Evolutionary conservation across 2,888 invertebrate species (phyloP).

Genomic region (Coleophora deauratella): DNA sequence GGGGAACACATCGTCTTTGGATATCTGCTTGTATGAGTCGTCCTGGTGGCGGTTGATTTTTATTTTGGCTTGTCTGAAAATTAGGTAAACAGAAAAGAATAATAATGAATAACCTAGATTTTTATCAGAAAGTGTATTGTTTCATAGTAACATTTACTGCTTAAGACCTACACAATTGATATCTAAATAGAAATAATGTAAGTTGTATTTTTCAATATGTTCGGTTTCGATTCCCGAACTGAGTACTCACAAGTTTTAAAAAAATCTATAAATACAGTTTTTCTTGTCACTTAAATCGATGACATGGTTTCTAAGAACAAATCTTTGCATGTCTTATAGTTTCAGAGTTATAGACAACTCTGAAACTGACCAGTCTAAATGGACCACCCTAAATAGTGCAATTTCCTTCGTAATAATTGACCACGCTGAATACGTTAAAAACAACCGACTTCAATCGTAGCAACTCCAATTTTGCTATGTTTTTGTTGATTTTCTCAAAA

Average conservation of each 20-base stretch:
- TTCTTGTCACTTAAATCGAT: background rate
- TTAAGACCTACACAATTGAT: too few species aligned
- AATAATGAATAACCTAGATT: background rate
- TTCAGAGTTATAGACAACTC: too few species aligned
- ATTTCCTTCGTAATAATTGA: too few species aligned
- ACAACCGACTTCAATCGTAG: too few species aligned
- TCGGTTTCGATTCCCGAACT: too few species aligned
- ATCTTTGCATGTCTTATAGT: too few species aligned
- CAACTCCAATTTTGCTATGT: too few species aligned
- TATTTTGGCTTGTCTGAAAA: slow-evolving; percentile 39
- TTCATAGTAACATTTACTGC: background rate
- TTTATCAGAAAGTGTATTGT: background rate
- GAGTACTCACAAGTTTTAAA: too few species aligned
- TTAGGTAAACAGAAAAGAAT: slow-evolving; percentile 5
- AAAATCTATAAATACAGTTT: background rate
- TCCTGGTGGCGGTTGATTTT: slow-evolving; percentile 71
- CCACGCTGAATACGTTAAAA: too few species aligned
- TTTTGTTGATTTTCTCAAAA: too few species aligned
- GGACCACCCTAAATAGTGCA: too few species aligned
- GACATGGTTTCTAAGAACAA: background rate
- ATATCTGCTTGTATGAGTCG: slow-evolving; percentile 67
- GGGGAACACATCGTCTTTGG: slow-evolving; percentile 66
- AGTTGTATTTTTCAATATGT: background rate
- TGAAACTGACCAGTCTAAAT: too few species aligned
- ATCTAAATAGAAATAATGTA: background rate